Evolutionary conservation across 2,797 vertebrate genomes (phyloP), one percentile per base, ranked within the genome.

Genomic region (Acropternis orthonyx): DNA sequence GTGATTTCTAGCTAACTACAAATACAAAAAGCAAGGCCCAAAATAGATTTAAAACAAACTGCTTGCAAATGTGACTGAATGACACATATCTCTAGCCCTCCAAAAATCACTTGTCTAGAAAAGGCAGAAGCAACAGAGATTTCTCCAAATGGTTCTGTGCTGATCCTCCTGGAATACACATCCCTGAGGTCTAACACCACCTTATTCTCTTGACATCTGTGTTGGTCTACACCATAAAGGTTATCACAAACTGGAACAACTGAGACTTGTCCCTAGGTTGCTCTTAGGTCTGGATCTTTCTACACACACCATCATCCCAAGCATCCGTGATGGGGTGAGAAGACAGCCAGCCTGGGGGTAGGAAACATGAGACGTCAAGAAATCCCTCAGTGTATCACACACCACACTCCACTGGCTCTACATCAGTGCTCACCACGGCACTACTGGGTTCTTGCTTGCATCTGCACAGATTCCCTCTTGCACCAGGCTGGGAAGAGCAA

Each of bases 1-100:
- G 76, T 84, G 95, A 85, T 95, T 97, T 94, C 77, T 85, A 76
- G 88, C 85, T 95, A 95, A 92, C 76, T 56, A 80, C 95, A 95
- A 93, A 93, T 61, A 96, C 80, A 95, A 96, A 92, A 89, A 75
- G 26, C 39, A 36, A 61, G 13, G 54, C 46, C 76, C 63, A 78
- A 91, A 95, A 96, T 75, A 95, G 39, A 75, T 34, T 90, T 58
- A 55, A 93, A 93, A 93, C 48, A 92, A 96, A 88, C n/a, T 6
- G 3, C 48, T 88, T 75, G 88, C 43, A 91, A 89, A 48, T 83
- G 78, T 91, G 85, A 78, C 83, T 96, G 74, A 94, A 72, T 77
- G 75, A 77, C 76, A 63, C 81, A 81, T 74, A 46, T 76, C n/a
- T 66, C 23, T 59, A 84, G 27, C 37, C 23, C 20, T 71, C 32